Percentiles rank a stretch among this genome's conserved stretches.
These are phyloP conservation scores for Spilosoma lubricipeda DNA, from an alignment of 2,888 invertebrate genomes.

Conservation along the genomic window DNA sequence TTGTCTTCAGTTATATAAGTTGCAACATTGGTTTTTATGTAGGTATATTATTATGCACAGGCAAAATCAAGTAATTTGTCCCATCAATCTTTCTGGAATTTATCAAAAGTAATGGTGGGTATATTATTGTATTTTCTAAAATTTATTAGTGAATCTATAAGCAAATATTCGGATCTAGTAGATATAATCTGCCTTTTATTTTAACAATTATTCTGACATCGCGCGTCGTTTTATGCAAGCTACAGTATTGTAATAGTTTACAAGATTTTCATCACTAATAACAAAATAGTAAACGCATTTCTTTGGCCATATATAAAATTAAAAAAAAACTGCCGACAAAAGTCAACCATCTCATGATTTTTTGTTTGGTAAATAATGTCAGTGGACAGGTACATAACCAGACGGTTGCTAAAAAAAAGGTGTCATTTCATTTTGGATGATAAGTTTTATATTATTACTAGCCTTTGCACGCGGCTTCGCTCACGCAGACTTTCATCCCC, in stretches of 20 bases:
- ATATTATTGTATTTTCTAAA: background rate
- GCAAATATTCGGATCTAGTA: background rate
- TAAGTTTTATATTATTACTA: background rate
- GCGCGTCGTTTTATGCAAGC: no score
- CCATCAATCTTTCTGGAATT: background rate
- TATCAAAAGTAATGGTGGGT: background rate
- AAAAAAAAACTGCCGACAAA: no score
- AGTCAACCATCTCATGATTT: background rate
- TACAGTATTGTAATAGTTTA: no score
- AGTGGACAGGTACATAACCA: background rate
- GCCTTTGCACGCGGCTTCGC: no score
- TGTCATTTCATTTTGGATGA: no score
- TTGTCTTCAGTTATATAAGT: no score
- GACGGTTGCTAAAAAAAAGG: background rate
- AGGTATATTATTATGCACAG: background rate
- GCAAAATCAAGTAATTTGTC: background rate
- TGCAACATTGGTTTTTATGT: background rate
- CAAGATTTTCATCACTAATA: no score
- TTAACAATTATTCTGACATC: background rate
- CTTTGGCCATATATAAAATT: no score
- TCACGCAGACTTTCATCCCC: no score
- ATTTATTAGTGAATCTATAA: background rate
- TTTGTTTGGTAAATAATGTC: background rate
- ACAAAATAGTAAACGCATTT: background rate
- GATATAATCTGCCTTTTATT: background rate